Base-by-base conservation (phyloP, 64 coral and sea anemone species). In the Stichodactyla mertensii region DNA sequence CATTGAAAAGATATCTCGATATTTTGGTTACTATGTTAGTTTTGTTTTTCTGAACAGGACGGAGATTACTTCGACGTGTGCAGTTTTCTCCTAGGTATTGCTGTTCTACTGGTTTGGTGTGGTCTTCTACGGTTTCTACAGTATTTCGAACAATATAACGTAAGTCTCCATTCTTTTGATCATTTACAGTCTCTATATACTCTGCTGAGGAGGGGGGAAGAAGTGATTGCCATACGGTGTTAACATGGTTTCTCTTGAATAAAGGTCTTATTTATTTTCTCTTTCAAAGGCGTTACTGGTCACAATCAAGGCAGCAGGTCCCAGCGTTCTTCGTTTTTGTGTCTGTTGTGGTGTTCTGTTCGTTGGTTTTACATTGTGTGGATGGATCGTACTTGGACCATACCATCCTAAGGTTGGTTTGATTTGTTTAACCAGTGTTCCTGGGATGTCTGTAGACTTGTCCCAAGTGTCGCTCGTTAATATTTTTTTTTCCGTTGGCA, bases 371-470 rank as follows among this genome's bases (percentile, higher is more conserved):
- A 71, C 93, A 14, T 87, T 98, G 53, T 98, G 96, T 78, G 96
- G 96, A 1, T 98, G 96, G 96, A 94, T 98, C 78, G 96, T 98
- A 16, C 80, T 98, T 52, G 96, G 93, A 36, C 96, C 96, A 1
- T 92, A 98, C 69, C 89, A 98, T 84, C 28, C 19, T 16, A 98
- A 98, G 95, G 95, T 98, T 79, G 7, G 51, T 79, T 45, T 45
- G 36, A 45, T 45, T 45, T 45, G 36, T 45, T 45, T 45, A 2
- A 45, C 28, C 28, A 31, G 28, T 31, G 28, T 31, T 31, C 28
- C 28, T 31, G 28, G 28, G 28, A 31, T 31, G 28, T 31, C 28
- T 31, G 28, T 31, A 31, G 28, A 31, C 28, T 31, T 31, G 28
- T 31, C 1, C 36, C 36, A 45, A 45, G 36, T 45, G 36, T 45